Percentiles rank a stretch among this genome's conserved stretches.
phyloP scores from a whole-genome alignment of 1,140 invertebrate genomes.

The Drosophila pseudoobscura region DNA sequence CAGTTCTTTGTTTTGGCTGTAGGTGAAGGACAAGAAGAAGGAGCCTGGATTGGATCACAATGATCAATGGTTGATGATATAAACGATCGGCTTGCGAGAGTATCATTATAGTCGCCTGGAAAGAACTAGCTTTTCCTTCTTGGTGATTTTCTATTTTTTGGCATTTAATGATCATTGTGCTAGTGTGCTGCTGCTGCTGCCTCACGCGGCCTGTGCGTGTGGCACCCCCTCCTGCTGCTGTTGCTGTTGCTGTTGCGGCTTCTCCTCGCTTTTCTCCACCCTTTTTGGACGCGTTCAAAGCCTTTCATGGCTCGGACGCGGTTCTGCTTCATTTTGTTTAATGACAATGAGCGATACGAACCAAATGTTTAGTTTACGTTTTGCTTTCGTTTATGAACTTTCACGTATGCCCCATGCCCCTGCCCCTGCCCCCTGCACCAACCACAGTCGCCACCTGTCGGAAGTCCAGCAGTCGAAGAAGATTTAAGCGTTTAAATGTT shows the following conservation, averaged over 20 bases:
- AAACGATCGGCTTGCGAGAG: too few species aligned
- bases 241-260: neutral
- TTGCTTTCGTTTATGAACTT: slow-evolving; percentile 78
- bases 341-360: slow-evolving; percentile 70
- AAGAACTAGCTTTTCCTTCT: slow-evolving; percentile 19
- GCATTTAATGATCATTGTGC: slow-evolving; percentile 74
- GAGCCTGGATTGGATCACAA: too few species aligned
- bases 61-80: too few species aligned
- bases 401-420: slow-evolving; percentile 60
- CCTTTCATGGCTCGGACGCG: slow-evolving; percentile 65
- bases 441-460: slow-evolving; percentile 1
- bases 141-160: slow-evolving; percentile 57
- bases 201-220: slow-evolving; percentile 54
- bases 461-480: slow-evolving; percentile 45
- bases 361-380: slow-evolving; percentile 57
- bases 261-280: slow-evolving; percentile 26
- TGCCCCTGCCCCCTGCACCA: neutral
- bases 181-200: slow-evolving; percentile 9
- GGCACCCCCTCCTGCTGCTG: slow-evolving; percentile 2
- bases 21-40: too few species aligned
- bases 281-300: slow-evolving; percentile 52
- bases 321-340: slow-evolving; percentile 81
- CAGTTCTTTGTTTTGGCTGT: too few species aligned
- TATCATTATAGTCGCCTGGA: too few species aligned
- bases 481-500: slow-evolving; percentile 71